A percentile compares a stretch with the other conserved stretches of the same genome.
These are phyloP conservation scores for Drepanosiphum platanoidis DNA, from an alignment of 2,888 invertebrate species.

Conservation along the genomic window DNA sequence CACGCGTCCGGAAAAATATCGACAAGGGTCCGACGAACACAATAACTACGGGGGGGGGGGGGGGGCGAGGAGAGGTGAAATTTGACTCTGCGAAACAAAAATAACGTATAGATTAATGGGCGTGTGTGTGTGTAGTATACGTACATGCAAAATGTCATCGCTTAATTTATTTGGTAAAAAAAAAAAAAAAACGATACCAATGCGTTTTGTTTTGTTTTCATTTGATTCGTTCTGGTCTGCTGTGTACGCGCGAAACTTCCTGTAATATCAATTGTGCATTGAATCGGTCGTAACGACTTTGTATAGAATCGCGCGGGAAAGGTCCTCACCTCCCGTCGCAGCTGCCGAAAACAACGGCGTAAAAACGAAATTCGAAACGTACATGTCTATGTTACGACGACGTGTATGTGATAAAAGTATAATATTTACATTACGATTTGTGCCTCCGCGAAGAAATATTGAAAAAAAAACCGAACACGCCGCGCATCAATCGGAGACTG, in stretches of 20 bases:
- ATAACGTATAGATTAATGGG: not conserved
- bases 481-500: no score
- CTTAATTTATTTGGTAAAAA: no score
- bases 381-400: not conserved
- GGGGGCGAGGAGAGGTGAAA: no score
- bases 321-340: no score
- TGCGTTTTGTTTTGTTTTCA: not conserved
- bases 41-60: not conserved
- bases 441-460: no score
- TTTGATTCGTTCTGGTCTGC: no score
- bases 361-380: not conserved
- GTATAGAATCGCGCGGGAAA: not conserved
- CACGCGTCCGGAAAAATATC: not conserved
- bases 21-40: not conserved
- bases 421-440: no score
- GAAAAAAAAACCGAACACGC: no score
- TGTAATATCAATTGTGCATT: not conserved
- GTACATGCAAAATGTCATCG: not conserved
- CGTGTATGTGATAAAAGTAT: not conserved
- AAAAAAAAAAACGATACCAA: not conserved
- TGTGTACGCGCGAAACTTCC: not conserved
- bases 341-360: no score
- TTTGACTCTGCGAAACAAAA: not conserved
- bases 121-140: not conserved
- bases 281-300: not conserved